phyloP scores from a whole-genome alignment of 1,140 invertebrate genomes.

The Dinoponera quadriceps region DNA sequence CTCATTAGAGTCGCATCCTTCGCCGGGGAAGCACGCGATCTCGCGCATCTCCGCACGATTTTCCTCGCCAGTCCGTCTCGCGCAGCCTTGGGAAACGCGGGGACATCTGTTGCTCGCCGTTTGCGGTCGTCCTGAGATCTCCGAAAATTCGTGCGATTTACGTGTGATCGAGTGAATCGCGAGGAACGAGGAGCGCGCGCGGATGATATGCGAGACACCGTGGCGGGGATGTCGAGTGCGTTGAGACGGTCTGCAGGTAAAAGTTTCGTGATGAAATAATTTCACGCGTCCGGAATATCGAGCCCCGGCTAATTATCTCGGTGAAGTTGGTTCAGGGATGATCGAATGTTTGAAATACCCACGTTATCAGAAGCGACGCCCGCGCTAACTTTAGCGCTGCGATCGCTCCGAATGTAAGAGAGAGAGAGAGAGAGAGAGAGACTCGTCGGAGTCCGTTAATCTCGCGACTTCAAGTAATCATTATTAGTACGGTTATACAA shows the following conservation, averaged over 20 bases:
- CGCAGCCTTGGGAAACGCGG: constrained; percentile 10
- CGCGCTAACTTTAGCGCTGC: too few relatives aligned
- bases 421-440: too few relatives aligned
- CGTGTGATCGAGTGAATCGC: not conserved
- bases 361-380: constrained; percentile 13
- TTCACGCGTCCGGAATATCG: not conserved
- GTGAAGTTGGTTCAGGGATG: not conserved
- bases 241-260: not conserved
- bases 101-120: not conserved
- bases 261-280: not conserved
- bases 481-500: not conserved
- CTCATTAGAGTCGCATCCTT: constrained; percentile 25
- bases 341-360: not conserved
- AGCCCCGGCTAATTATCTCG: not conserved
- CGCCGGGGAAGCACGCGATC: constrained; percentile 24
- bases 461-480: constrained; percentile 16
- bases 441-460: not conserved
- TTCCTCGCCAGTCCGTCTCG: constrained; percentile 8
- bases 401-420: constrained; percentile 2
- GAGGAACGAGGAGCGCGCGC: not conserved
- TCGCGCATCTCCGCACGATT: constrained; percentile 13
- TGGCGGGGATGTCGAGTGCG: not conserved
- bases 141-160: not conserved
- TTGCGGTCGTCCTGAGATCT: not conserved
- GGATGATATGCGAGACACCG: not conserved